These are phyloP conservation scores for Omphaloscelis lunosa DNA, from an alignment of 2,888 invertebrate genomes.

Conservation along the genomic window DNA sequence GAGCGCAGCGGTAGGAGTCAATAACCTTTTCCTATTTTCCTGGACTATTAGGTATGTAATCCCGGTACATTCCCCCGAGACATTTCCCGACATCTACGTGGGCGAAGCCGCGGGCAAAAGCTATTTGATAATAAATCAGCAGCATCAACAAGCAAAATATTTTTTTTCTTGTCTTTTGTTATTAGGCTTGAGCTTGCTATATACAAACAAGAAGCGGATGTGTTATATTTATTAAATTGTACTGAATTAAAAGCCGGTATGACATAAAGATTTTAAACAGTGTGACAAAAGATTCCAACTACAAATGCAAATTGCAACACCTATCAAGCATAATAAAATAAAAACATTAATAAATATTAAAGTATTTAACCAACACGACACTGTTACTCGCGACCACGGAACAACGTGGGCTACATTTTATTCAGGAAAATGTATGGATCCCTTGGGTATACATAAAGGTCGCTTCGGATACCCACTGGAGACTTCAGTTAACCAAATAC, in stretches of 20 bases:
- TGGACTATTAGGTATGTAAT: too few relatives aligned
- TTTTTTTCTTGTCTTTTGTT: background rate
- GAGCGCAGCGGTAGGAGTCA: too few relatives aligned
- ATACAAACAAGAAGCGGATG: background rate
- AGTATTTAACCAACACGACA: slow-evolving; percentile 16
- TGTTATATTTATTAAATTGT: background rate
- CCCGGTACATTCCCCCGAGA: too few relatives aligned
- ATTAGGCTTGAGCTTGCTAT: background rate
- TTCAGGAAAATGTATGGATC: slow-evolving; percentile 58
- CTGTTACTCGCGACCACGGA: slow-evolving; percentile 27
- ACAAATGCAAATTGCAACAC: background rate
- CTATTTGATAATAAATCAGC: too few relatives aligned
- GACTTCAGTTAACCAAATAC: slow-evolving; percentile 42
- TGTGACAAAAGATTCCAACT: background rate
- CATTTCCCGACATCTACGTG: too few relatives aligned
- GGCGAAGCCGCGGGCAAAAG: too few relatives aligned
- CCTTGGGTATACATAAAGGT: slow-evolving; percentile 44
- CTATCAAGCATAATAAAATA: slow-evolving; percentile 7
- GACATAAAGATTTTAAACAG: background rate
- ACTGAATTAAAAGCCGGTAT: too few relatives aligned
- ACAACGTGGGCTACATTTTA: slow-evolving; percentile 51
- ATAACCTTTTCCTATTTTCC: too few relatives aligned
- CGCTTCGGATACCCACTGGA: slow-evolving; percentile 11
- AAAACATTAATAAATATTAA: slow-evolving; percentile 36
- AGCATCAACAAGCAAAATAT: too few relatives aligned